Evolutionary conservation across 2,113 vertebrate species (phyloP), one percentile per base, ranked within the genome.

Genomic region (Dinomys branickii): DNA sequence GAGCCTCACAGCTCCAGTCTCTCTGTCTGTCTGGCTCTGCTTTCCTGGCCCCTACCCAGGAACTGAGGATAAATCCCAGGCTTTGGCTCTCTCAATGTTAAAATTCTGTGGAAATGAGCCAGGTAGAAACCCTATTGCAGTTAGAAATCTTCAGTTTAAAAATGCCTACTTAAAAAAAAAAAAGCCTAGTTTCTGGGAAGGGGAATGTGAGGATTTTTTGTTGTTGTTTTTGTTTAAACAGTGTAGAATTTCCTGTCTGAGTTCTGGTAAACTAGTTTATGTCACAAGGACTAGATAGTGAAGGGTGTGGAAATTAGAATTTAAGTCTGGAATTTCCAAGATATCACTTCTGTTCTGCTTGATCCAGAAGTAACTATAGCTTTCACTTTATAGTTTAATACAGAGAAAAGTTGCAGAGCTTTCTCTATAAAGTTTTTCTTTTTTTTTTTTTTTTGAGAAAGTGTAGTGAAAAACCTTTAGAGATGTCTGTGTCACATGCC

Each of bases 71-170:
- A 96, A 96, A 96, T 94, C 91, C 90, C 87, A 94, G 85, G 90
- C 63, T 94, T 95, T 88, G 96, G 94, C 93, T 95, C 80, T 81
- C 73, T 96, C 58, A 7, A 16, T 85, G 90, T 90, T 97, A 88
- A 92, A 80, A 85, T 96, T 97, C 84, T 93, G 85, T 98, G 97
- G 96, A 97, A 95, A 90, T 8, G 54, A 92, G 97, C 97, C 96
- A 97, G 87, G 50, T 93, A 95, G 86, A 96, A 97, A 94, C 85
- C 81, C 80, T 41, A 67, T 92, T 97, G 95, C 59, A 47, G 75
- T 82, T 63, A 94, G 69, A 89, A 89, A 69, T 88, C 90, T 94
- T 89, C 38, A 28, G 90, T 61, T 82, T 89, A 93, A 95, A 91
- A 71, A 94, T 83, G 58, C 90, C 59, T 61, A 26, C 59, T 61